phyloP scores from a whole-genome alignment of 2,888 invertebrate genomes.

The Plagodis dolabraria region DNA sequence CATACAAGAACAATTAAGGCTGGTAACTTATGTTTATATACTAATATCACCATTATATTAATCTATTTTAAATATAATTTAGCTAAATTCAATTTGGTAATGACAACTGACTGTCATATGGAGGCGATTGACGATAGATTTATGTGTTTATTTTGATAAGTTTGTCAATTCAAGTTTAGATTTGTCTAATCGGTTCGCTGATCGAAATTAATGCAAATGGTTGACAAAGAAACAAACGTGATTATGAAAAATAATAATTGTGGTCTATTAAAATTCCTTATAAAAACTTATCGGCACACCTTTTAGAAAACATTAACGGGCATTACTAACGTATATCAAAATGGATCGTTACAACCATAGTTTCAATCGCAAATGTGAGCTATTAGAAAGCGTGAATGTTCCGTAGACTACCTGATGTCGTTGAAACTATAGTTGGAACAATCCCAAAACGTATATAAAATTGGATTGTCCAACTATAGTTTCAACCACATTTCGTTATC shows the following conservation, averaged over 20 bases:
- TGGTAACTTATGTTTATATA: conserved; percentile 35
- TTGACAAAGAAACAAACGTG: neutral
- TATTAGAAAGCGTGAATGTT: too few species aligned
- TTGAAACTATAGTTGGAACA: too few species aligned
- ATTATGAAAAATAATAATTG: conserved; percentile 3
- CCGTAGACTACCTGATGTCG: too few species aligned
- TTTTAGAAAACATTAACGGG: too few species aligned
- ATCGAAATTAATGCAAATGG: conserved; percentile 18
- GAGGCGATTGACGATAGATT: conserved; percentile 22
- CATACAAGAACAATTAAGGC: conserved; percentile 41
- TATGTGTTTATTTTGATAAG: conserved; percentile 22
- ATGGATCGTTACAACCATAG: too few species aligned
- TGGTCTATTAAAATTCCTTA: neutral
- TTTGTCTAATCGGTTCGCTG: conserved; percentile 5
- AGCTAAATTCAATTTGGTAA: conserved; percentile 23
- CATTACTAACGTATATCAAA: too few species aligned
- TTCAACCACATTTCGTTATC: too few species aligned
- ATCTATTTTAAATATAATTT: conserved; percentile 14
- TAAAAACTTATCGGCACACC: too few species aligned
- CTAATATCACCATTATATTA: conserved; percentile 19
- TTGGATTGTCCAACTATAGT: too few species aligned
- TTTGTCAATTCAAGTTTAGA: conserved; percentile 8
- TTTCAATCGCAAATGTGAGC: too few species aligned
- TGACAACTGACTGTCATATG: conserved; percentile 9
- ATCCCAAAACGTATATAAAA: too few species aligned